These are phyloP conservation scores for Zelleria hepariella DNA, from an alignment of 2,888 invertebrate genomes.

Conservation along the genomic window DNA sequence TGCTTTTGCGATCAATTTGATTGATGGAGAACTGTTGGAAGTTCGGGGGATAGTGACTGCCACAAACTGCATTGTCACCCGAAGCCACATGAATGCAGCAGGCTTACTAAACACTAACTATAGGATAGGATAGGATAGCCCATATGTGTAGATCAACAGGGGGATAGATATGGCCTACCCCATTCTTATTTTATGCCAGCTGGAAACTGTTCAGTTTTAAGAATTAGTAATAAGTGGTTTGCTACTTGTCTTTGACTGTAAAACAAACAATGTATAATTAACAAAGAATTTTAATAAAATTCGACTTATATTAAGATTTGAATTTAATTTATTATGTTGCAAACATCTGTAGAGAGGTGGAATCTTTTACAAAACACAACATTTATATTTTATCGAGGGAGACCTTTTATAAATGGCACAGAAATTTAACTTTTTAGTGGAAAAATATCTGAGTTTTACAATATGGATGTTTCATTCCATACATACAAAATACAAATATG, in stretches of 20 bases:
- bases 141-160: no score
- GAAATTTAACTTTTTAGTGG: background rate
- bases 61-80: no score
- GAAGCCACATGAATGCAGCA: no score
- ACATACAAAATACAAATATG: background rate
- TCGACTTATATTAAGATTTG: conserved; percentile 47
- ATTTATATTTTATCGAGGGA: background rate
- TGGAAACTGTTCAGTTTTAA: no score
- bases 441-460: background rate
- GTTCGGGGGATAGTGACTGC: no score
- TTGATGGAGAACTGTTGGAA: no score
- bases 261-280: conserved; percentile 30
- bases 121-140: no score
- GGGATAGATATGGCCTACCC: no score
- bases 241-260: background rate
- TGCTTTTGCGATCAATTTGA: no score
- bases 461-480: no score
- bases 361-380: background rate
- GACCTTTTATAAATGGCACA: background rate
- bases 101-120: no score
- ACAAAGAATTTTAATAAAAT: conserved; percentile 66
- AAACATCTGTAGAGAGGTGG: background rate
- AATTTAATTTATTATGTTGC: conserved; percentile 16
- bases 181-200: no score
- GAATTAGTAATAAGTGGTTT: background rate